These are phyloP conservation scores for Dreissena rostriformis DNA, from an alignment of 1,140 invertebrate species.

Conservation along the genomic window DNA sequence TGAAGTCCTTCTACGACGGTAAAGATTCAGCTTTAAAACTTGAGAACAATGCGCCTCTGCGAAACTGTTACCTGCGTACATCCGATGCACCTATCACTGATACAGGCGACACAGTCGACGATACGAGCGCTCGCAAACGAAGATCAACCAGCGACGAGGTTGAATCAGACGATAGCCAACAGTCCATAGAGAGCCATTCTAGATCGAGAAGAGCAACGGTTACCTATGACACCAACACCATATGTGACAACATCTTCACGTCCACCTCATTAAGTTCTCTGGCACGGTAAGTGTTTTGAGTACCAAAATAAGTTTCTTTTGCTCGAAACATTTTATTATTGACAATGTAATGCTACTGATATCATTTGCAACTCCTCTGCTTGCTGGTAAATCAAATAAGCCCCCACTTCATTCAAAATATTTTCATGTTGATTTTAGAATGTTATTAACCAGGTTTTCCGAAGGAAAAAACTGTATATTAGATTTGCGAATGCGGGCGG, in stretches of 20 bases:
- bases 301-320: no score
- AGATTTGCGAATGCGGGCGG: no score
- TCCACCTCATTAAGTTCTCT: neutral
- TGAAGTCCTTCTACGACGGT: neutral
- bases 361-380: no score
- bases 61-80: conserved; percentile 27
- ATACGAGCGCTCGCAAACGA: neutral
- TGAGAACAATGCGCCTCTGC: conserved; percentile 16
- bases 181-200: no score
- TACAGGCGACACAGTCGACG: neutral
- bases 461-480: no score
- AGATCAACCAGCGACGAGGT: neutral
- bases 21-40: neutral
- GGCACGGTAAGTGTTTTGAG: conserved; percentile 15
- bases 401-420: no score
- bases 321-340: neutral
- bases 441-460: no score
- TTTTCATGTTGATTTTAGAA: no score
- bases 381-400: no score
- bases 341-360: no score
- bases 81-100: conserved; percentile 11
- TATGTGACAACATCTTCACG: conserved; percentile 32
- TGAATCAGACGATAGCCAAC: no score
- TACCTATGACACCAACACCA: neutral
- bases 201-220: neutral